phyloP scores from a whole-genome alignment of 2,888 invertebrate genomes.

The Drosophila neoperkinsi region DNA sequence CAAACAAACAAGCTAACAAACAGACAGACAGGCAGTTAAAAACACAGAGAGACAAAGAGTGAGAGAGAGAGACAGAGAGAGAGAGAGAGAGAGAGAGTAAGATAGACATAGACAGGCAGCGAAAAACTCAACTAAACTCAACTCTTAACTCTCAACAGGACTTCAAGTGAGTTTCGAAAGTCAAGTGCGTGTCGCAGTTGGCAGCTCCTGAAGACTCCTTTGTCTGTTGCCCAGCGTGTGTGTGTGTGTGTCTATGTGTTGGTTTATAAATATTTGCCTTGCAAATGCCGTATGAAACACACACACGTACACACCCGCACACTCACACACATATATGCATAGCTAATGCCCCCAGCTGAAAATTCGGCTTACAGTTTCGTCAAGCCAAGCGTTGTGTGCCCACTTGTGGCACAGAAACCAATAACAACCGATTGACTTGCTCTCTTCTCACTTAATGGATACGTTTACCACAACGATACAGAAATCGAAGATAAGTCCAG shows the following conservation, averaged over 20 bases:
- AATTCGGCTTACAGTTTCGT: constrained; percentile 15
- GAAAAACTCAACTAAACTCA: constrained; percentile 51
- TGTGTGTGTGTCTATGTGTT: constrained; percentile 46
- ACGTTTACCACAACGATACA: neutral
- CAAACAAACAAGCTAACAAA: constrained; percentile 52
- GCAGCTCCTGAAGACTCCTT: constrained; percentile 60
- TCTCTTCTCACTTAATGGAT: constrained; percentile 14
- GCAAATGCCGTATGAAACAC: constrained; percentile 56
- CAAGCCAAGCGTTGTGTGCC: constrained; percentile 29
- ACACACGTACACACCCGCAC: constrained; percentile 4
- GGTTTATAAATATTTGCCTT: constrained; percentile 76
- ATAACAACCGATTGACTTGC: constrained; percentile 20
- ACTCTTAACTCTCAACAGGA: constrained; percentile 56
- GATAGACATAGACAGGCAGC: constrained; percentile 15
- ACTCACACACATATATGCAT: neutral
- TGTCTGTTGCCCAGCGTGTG: constrained; percentile 17
- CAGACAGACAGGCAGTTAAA: constrained; percentile 17
- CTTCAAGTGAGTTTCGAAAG: constrained; percentile 78
- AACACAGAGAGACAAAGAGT: constrained; percentile 5
- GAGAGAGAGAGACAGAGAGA: constrained; percentile 1
- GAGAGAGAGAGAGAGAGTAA: constrained; percentile 7
- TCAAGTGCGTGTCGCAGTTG: constrained; percentile 77
- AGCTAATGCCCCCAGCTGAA: constrained; percentile 23
- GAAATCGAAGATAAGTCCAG: constrained; percentile 7
- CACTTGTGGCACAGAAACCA: constrained; percentile 23